Base-by-base conservation (phyloP, 2,797 vertebrate genomes). In the Lepus oiostolus region DNA sequence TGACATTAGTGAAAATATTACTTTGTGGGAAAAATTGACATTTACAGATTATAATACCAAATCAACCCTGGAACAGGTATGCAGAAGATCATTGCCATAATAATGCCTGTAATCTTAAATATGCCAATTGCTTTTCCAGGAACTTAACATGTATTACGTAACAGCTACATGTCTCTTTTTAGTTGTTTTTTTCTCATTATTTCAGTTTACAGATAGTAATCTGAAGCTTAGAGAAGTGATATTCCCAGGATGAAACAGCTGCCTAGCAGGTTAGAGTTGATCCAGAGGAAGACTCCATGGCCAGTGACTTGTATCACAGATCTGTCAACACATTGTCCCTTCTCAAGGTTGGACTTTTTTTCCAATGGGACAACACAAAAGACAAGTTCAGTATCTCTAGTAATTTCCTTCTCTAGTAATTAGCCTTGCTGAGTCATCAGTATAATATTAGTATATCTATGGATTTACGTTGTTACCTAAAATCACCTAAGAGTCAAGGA, bases 71-170 rank as follows among this genome's bases (percentile, higher is more conserved):
- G 58, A 70, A 68, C 4, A 71, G 72, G 42, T 80, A 63, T 5
- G 9, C 50, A 32, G 42, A 88, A 79, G 30, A 52, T 26, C 62
- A 88, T 42, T 60, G 10, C 5, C 87, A 32, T 87, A 84, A 95
- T 35, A 62, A 72, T 52, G 4, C 0, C 38, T 94, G 91, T 84
- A 89, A 94, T 89, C 58, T 92, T 89, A 83, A 50, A 72, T 35
- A 35, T 28, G 16, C 11, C 30, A 72, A 8, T 52, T 90, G 17
- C 19, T 91, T 93, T 95, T 52, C 21, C 6, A 95, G 47, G 50
- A 6, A 67, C 52, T 85, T 76, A 52, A 8, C 54, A 19, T 9
- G 14, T 72, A 32, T 21, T 26, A 74, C 28, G 92, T 90, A 80
- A 85, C 76, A 50, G 47, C 80, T 90, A 52, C 5, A 28, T 1